Evolutionary conservation across 2,113 vertebrate species (phyloP), one percentile per base, ranked within the genome.

Genomic region (Gopherus flavomarginatus): DNA sequence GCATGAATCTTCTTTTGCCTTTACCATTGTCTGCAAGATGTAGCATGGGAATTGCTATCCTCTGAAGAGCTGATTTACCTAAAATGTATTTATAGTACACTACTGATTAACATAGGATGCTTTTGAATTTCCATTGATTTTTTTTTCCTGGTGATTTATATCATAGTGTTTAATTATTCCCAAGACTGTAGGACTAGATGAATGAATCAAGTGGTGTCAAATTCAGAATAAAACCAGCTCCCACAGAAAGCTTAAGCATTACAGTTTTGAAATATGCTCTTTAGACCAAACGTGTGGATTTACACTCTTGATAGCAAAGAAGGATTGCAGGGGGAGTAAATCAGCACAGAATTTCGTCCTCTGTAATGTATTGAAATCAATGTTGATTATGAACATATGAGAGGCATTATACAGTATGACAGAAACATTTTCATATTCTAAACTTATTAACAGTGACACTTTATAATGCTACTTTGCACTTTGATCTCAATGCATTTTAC

Each of bases 21-120:
- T 83, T 75, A 49, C 42, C 5, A 9, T 50, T 62, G 38, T n/a
- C 12, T 56, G 49, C 38, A 57, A 27, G 38, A 42, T 88, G 13
- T 52, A 72, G 14, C 62, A 78, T 93, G 82, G 91, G 88, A 81
- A 14, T 94, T 96, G 35, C 13, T 91, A 96, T 92, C 84, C 52
- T 78, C 42, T 79, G 35, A 84, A 85, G 54, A n/a, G 31, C 62
- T 79, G 53, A 92, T 88, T 88, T 65, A 53, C 27, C 62, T 29
- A 56, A 72, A 54, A 8, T 16, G 22, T 83, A 54, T 77, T 26
- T 77, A 72, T 72, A 50, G 24, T 87, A 72, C n/a, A 59, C 19
- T 42, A 78, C 85, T 92, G 88, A 83, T 90, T 75, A 88, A 77
- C 49, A 16, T 86, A 59, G 84, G 88, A 59, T 5, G 2, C 72